Conservation (phyloP, 2,113 vertebrate genomes). For the Chloebia gouldiae region DNA sequence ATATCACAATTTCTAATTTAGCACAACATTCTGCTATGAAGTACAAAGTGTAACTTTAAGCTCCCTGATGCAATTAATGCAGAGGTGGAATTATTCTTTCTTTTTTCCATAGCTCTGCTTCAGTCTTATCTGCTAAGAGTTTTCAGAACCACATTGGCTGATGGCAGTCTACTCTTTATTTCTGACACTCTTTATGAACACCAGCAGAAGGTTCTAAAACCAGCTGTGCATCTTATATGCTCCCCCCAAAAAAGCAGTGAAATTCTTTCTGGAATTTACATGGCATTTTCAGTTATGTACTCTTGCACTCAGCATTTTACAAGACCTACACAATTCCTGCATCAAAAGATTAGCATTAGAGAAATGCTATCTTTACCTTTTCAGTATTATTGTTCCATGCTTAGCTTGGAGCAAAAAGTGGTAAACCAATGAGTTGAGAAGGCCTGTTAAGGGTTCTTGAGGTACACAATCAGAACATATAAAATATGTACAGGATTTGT, state of each 20-base stretch:
- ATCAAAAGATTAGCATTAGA: not conserved
- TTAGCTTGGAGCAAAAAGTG: not conserved
- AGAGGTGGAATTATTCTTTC: constrained; percentile 43
- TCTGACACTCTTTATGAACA: not conserved
- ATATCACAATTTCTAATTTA: constrained; percentile 48
- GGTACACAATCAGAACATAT: not conserved
- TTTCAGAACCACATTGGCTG: not conserved
- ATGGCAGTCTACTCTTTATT: not conserved
- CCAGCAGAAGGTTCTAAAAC: not conserved
- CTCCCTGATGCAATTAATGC: constrained; percentile 40
- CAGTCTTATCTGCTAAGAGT: not conserved
- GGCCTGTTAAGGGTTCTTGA: not conserved
- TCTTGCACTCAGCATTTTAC: not conserved
- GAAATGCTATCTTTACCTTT: not conserved
- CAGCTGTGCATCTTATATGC: not conserved
- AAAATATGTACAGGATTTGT: not conserved
- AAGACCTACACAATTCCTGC: not conserved
- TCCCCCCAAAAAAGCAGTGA: not conserved
- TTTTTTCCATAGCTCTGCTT: not conserved
- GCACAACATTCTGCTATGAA: constrained; percentile 36
- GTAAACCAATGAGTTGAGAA: not conserved
- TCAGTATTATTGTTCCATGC: not conserved
- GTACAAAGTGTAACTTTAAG: constrained; percentile 36
- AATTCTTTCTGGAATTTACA: not conserved
- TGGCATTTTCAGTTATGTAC: not conserved